Evolutionary conservation across 2,797 vertebrate genomes (phyloP).

Genomic region (Halcyon badia): DNA sequence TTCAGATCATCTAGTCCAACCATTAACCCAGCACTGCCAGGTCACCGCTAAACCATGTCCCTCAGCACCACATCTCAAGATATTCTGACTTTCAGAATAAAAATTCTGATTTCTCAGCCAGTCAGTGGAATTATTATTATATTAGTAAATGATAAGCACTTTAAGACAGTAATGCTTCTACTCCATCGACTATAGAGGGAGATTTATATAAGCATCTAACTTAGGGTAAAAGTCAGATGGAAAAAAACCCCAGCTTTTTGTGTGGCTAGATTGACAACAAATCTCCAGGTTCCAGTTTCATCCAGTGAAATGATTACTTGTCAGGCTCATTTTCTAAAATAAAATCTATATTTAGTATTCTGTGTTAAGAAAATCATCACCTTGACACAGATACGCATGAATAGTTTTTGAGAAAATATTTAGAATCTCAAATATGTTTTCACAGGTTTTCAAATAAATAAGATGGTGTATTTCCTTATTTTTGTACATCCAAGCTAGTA

Average conservation of each 20-base stretch:
- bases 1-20: too few species aligned
- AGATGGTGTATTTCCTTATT: not conserved
- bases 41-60: too few species aligned
- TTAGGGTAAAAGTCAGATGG: not conserved
- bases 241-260: not conserved
- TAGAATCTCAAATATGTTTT: not conserved
- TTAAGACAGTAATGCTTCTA: not conserved
- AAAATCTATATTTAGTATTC: not conserved
- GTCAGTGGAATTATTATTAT: not conserved
- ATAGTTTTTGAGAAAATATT: not conserved
- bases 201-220: not conserved
- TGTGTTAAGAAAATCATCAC: not conserved
- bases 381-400: not conserved
- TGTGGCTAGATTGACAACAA: not conserved
- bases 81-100: not conserved
- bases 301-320: not conserved
- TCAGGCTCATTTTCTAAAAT: not conserved
- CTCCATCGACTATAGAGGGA: not conserved
- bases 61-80: too few species aligned
- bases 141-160: not conserved
- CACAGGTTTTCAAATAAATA: not conserved
- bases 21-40: too few species aligned
- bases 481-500: not conserved
- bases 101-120: not conserved
- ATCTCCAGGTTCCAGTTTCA: not conserved